Percentiles rank a stretch among this genome's conserved stretches.
Conservation (phyloP, 2,113 vertebrate genomes). For the Oceanodroma tethys region DNA sequence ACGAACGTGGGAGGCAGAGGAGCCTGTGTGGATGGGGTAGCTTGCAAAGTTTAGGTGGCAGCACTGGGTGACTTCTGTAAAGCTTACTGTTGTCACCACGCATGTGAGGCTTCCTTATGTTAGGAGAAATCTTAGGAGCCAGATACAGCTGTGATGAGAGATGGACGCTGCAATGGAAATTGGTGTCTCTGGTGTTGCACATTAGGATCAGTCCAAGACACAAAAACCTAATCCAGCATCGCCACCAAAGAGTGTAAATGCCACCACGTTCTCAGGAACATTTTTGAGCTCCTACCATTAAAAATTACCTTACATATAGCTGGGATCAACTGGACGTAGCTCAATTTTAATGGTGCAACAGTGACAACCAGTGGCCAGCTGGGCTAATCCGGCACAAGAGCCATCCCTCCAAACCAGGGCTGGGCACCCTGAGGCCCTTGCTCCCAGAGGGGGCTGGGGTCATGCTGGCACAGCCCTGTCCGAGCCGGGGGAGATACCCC, state of each 20-base stretch:
- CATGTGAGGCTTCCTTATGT: fast-evolving
- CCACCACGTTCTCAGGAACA: not conserved
- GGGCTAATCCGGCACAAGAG: not conserved
- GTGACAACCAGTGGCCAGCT: slow-evolving; percentile 42
- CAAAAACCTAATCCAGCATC: not conserved
- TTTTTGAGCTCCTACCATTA: not conserved
- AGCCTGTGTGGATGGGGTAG: not conserved
- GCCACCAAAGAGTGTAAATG: not conserved
- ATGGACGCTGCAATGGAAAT: fast-evolving
- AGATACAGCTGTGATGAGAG: not conserved
- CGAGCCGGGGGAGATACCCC: not conserved
- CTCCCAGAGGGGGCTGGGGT: not conserved
- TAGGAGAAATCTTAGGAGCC: not conserved
- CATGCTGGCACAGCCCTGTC: not conserved
- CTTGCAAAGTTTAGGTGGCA: not conserved
- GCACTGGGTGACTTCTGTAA: not conserved
- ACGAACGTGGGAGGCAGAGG: not conserved
- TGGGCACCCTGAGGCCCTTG: no score
- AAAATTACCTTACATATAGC: not conserved
- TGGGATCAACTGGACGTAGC: not conserved
- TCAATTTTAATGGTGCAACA: slow-evolving; percentile 35
- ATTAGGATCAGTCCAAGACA: not conserved
- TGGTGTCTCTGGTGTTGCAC: not conserved
- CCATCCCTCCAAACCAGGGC: not conserved
- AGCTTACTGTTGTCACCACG: fast-evolving